phyloP scores from a whole-genome alignment of 2,888 invertebrate species.

The Cosmopolites sordidus region DNA sequence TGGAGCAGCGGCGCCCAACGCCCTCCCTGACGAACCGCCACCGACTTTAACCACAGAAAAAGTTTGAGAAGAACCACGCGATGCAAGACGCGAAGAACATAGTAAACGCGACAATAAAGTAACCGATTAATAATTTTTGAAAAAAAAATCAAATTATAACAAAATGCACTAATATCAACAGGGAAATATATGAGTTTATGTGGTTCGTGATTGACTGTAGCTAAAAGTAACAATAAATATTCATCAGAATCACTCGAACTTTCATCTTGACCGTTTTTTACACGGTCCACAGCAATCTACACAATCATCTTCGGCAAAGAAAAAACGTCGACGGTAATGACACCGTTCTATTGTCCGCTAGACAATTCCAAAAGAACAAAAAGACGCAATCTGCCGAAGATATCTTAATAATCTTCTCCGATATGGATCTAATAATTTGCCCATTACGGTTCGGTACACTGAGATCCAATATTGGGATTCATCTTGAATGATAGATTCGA shows the following conservation, averaged over 20 bases:
- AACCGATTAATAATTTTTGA: too few relatives aligned
- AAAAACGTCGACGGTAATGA: background rate
- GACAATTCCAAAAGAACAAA: constrained; percentile 4
- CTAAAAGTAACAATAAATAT: background rate
- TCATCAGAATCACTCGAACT: background rate
- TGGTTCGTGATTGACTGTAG: too few relatives aligned
- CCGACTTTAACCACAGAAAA: too few relatives aligned
- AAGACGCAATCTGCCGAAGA: background rate
- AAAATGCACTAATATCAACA: too few relatives aligned
- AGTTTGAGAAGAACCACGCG: too few relatives aligned
- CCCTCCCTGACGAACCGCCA: too few relatives aligned
- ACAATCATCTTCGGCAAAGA: background rate
- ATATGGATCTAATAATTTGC: constrained; percentile 21
- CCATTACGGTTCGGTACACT: constrained; percentile 19
- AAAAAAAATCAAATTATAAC: too few relatives aligned
- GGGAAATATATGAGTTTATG: too few relatives aligned
- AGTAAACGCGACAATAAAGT: too few relatives aligned
- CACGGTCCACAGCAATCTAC: background rate
- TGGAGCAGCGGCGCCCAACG: too few relatives aligned
- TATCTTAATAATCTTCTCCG: constrained; percentile 2
- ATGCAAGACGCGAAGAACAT: too few relatives aligned
- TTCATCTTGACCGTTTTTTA: background rate
- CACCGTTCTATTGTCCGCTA: constrained; percentile 1
- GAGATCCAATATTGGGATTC: constrained; percentile 12
- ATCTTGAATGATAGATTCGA: constrained; percentile 25